phyloP scores from a whole-genome alignment of 2,888 invertebrate species.

The Neoascia interrupta region DNA sequence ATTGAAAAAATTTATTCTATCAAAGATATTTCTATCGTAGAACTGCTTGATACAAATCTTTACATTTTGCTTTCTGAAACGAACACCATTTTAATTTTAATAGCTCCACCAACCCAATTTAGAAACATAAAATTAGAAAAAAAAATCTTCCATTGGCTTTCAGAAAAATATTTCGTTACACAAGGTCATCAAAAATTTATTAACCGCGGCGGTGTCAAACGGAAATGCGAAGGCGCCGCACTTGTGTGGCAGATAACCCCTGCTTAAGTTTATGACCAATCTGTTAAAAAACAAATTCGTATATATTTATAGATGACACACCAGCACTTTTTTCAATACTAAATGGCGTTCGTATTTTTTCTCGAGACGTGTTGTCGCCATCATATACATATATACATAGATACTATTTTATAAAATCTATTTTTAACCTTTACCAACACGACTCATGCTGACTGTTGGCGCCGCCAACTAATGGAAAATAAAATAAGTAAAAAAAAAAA shows the following conservation, averaged over 20 bases:
- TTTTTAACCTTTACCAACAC: conserved; percentile 41
- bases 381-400: conserved; percentile 5
- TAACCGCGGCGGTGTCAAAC: conserved; percentile 9
- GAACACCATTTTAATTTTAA: too few species aligned
- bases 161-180: neutral
- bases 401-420: conserved; percentile 39
- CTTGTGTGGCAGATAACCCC: conserved; percentile 9
- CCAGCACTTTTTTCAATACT: conserved; percentile 1
- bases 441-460: conserved; percentile 56
- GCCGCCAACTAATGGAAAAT: conserved; percentile 57
- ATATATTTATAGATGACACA: conserved; percentile 7
- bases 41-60: too few species aligned
- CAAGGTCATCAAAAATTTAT: conserved; percentile 30
- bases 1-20: too few species aligned
- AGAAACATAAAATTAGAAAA: neutral
- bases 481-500: conserved; percentile 14
- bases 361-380: conserved; percentile 61
- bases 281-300: neutral
- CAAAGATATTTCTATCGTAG: too few species aligned
- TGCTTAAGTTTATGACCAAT: conserved; percentile 7
- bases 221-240: conserved; percentile 36
- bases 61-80: too few species aligned
- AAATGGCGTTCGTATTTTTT: conserved; percentile 39
- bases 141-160: neutral
- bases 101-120: neutral